Conservation (phyloP, 2,888 invertebrate genomes). For the Pseudolycoriella hygida region DNA sequence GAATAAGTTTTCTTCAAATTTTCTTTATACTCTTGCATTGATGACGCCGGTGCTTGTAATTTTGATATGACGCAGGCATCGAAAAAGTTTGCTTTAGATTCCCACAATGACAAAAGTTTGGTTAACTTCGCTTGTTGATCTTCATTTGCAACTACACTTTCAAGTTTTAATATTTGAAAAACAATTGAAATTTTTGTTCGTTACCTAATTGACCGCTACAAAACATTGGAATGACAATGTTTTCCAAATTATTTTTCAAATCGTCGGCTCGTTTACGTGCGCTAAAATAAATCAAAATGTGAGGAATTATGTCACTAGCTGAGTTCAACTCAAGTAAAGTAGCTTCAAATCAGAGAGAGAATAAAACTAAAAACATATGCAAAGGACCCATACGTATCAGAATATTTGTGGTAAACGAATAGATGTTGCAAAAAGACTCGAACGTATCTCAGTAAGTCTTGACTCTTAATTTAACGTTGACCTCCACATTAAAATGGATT, state of each 20-base stretch:
- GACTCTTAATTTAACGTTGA: too few species aligned
- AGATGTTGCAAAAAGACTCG: too few species aligned
- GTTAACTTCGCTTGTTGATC: slow-evolving; percentile 83
- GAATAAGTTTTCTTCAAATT: slow-evolving; percentile 67
- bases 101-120: slow-evolving; percentile 90
- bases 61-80: slow-evolving; percentile 66
- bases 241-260: slow-evolving; percentile 82
- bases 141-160: slow-evolving; percentile 64
- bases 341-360: too few species aligned
- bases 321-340: not conserved
- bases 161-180: too few species aligned
- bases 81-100: slow-evolving; percentile 84
- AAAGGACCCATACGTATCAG: too few species aligned
- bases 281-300: too few species aligned
- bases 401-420: too few species aligned
- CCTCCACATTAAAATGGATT: too few species aligned
- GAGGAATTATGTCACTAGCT: too few species aligned
- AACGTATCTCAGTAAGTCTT: too few species aligned
- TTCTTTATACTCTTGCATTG: slow-evolving; percentile 81
- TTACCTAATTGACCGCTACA: slow-evolving; percentile 75
- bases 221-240: slow-evolving; percentile 95
- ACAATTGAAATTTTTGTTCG: slow-evolving; percentile 10
- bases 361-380: too few species aligned
- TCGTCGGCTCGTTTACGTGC: slow-evolving; percentile 89
- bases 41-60: slow-evolving; percentile 69